Evolutionary conservation across 2,888 invertebrate genomes (phyloP), one percentile per base, ranked within the genome.

Genomic region (Drosophila meridionalis): DNA sequence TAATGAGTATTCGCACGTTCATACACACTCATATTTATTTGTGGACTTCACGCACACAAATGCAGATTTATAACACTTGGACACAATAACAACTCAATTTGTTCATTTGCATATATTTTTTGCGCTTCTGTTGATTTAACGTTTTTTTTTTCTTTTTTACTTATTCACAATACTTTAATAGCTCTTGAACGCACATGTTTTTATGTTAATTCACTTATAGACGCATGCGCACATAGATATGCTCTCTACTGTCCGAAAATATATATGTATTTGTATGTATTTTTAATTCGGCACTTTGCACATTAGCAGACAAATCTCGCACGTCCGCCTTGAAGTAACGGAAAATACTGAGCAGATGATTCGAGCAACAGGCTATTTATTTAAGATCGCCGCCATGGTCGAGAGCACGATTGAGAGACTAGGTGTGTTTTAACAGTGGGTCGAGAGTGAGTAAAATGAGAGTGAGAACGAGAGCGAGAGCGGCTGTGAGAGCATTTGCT

Each of bases 261-360:
- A 38, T 28, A 7, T 34, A 47, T 45, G 2, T 57, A 6, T 60
- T 45, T 20, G 43, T 36, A 38, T 66, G 7, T 53, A 43, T 77
- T 38, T 63, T 40, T 58, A 48, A 58, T 56, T 73, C 34, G 20
- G 20, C 69, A 64, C 30, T 43, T 47, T n/a, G n/a, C 26, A 56
- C 28, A 42, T 36, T 11, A 53, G 11, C 6, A 8, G 36, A 53
- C n/a, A 53, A 6, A 58, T 2, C 30, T 43, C 75, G 45, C 58
- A 63, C 80, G 80, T 68, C 69, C 87, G 73, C 61, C 28, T 52
- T 72, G 85, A 78, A 87, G 76, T 84, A 76, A 84, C 80, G 69
- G 57, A 64, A 67, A 58, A 73, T 77, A 85, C 74, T 85, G 87
- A 86, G 69, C 63, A 48, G 20, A 30, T 34, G 40, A 38, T 58